Conservation (phyloP, 2,113 vertebrate genomes). For the Cryptotis parvus region DNA sequence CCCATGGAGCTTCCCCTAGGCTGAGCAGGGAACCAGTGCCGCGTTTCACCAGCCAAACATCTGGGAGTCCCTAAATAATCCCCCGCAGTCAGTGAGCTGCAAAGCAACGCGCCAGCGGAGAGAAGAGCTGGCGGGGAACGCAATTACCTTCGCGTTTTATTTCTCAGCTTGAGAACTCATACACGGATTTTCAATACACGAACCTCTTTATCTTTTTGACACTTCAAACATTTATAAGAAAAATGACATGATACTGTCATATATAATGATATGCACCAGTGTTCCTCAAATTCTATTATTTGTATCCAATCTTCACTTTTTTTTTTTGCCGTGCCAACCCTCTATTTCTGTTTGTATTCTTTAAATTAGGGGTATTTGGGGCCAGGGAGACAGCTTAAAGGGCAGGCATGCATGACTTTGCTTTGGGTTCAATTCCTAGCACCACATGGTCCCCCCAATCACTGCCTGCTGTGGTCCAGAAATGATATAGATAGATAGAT, state of each 20-base stretch:
- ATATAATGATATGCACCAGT: neutral
- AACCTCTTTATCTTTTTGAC: neutral
- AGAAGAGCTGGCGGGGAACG: rapidly evolving
- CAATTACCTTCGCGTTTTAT: neutral
- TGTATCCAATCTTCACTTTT: neutral
- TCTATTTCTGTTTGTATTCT: neutral
- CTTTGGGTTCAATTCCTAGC: no score
- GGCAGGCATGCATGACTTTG: no score
- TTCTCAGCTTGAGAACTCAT: neutral
- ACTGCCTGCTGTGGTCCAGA: no score
- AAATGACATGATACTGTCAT: neutral
- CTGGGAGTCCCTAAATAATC: neutral
- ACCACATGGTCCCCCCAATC: no score
- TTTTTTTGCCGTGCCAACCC: neutral
- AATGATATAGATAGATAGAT: no score
- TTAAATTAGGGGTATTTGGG: neutral
- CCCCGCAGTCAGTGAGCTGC: neutral
- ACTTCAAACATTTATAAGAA: neutral
- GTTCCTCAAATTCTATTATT: neutral
- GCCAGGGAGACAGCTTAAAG: no score
- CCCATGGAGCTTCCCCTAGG: neutral
- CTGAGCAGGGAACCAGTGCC: neutral
- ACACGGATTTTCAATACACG: neutral
- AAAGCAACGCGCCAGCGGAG: neutral
- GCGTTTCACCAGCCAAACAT: neutral